phyloP scores from a whole-genome alignment of 2,888 invertebrate genomes.

The Diplazon laetatorius region DNA sequence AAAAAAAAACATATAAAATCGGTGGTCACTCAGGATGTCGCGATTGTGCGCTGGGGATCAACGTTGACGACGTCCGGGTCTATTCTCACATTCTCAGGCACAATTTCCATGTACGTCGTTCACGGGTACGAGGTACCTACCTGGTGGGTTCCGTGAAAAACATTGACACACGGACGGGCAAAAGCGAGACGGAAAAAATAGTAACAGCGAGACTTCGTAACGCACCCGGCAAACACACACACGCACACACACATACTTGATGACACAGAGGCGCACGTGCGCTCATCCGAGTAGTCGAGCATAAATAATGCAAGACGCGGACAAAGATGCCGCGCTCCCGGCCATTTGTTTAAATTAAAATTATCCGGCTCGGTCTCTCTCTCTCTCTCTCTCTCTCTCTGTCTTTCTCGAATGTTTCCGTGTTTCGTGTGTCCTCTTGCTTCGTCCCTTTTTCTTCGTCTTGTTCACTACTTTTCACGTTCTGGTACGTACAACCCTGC shows the following conservation, averaged over 20 bases:
- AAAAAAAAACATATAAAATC: conserved; percentile 15
- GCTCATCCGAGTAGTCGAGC: conserved; percentile 78
- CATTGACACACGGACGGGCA: conserved; percentile 78
- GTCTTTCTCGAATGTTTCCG: conserved; percentile 48
- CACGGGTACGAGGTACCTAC: conserved; percentile 70
- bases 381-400: too few relatives aligned
- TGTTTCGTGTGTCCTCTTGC: conserved; percentile 42
- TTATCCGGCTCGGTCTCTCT: conserved; percentile 74
- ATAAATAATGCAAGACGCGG: conserved; percentile 82
- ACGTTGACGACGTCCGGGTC: background rate
- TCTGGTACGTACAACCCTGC: conserved; percentile 46
- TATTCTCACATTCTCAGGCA: conserved; percentile 12
- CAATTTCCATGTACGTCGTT: conserved; percentile 30
- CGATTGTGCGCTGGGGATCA: background rate
- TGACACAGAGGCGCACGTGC: conserved; percentile 82
- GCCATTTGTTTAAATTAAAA: conserved; percentile 83
- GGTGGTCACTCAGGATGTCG: background rate
- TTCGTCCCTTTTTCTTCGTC: conserved; percentile 57
- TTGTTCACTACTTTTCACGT: conserved; percentile 62
- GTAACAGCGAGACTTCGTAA: conserved; percentile 59
- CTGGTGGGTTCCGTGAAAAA: conserved; percentile 76
- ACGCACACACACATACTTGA: conserved; percentile 64
- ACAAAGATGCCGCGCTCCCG: conserved; percentile 82
- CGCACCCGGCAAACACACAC: conserved; percentile 72
- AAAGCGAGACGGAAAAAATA: conserved; percentile 38